Evolutionary conservation across 2,888 invertebrate species (phyloP).

Genomic region (Heliconius hortense): DNA sequence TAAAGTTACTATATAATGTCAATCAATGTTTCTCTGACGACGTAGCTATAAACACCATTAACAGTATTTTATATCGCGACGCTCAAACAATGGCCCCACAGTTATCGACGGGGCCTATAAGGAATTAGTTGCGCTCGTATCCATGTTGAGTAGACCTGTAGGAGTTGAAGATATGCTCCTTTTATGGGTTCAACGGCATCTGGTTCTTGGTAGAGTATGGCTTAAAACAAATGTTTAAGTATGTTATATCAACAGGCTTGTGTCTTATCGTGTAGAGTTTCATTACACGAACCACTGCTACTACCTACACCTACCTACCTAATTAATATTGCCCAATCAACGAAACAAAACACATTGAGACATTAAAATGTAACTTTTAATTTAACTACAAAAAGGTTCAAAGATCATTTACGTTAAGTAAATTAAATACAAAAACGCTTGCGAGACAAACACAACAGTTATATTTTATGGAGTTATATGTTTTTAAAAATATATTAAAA

Average conservation of each 20-base stretch:
- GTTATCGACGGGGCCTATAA: conserved; percentile 64
- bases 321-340: conserved; percentile 37
- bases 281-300: conserved; percentile 27
- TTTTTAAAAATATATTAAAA: not conserved
- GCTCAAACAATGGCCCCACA: conserved; percentile 68
- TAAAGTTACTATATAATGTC: conserved; percentile 25
- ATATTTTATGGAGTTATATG: not conserved
- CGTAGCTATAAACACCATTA: conserved; percentile 32
- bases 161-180: conserved; percentile 47
- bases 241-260: conserved; percentile 53
- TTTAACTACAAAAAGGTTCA: conserved; percentile 44
- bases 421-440: conserved; percentile 31
- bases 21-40: conserved; percentile 34
- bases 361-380: conserved; percentile 43
- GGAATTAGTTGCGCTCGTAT: conserved; percentile 60
- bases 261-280: conserved; percentile 61
- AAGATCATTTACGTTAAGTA: conserved; percentile 39
- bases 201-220: conserved; percentile 54
- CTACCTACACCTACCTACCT: conserved; percentile 26
- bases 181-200: conserved; percentile 45
- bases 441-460: conserved; percentile 14
- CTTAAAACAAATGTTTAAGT: conserved; percentile 62
- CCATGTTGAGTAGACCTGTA: conserved; percentile 55
- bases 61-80: conserved; percentile 55
- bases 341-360: conserved; percentile 46